Evolutionary conservation across 2,888 invertebrate species (phyloP).

Genomic region (Pecten maximus): DNA sequence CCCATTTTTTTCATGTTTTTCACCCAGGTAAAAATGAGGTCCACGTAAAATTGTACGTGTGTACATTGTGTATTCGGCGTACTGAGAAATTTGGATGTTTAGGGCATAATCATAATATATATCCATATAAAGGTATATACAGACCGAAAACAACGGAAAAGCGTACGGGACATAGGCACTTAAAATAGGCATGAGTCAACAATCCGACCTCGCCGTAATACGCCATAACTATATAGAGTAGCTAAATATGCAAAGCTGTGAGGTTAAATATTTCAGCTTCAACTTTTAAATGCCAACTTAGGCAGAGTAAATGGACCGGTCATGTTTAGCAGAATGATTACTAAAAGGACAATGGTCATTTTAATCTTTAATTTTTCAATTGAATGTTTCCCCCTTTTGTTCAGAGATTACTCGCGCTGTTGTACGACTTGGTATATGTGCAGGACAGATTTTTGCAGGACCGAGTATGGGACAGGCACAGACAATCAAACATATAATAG

Average conservation of each 20-base stretch:
- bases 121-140: conserved; percentile 1
- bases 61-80: neutral
- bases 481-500: no score
- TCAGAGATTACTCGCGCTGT: neutral
- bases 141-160: neutral
- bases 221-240: neutral
- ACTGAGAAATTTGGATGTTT: neutral
- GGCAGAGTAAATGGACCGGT: neutral
- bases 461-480: no score
- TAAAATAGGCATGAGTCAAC: conserved; percentile 29
- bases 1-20: conserved; percentile 3
- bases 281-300: neutral
- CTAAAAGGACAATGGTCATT: neutral
- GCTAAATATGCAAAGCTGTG: neutral
- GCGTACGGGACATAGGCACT: neutral
- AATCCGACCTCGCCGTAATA: neutral
- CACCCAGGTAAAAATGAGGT: conserved; percentile 13
- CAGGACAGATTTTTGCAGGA: no score
- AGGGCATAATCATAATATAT: neutral
- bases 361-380: neutral
- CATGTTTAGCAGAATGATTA: neutral
- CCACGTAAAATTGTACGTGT: neutral
- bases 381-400: neutral
- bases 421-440: no score
- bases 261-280: neutral